Percentiles rank a stretch among this genome's conserved stretches.
Conservation (phyloP, 2,113 vertebrate species). For the Eurypyga helias region DNA sequence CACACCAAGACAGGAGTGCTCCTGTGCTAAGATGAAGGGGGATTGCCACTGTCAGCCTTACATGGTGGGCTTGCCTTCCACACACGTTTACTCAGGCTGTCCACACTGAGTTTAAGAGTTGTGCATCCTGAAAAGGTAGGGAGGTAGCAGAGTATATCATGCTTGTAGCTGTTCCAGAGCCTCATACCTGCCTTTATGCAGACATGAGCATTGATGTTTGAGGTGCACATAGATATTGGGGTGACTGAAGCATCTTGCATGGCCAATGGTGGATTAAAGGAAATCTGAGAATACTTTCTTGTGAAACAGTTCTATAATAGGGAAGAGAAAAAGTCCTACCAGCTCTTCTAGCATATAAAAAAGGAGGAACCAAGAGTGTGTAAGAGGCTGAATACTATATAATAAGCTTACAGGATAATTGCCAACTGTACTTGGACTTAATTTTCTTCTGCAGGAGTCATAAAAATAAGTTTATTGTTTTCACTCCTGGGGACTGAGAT, state of each 20-base stretch:
- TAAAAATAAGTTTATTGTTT: conserved; percentile 40
- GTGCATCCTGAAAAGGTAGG: background rate
- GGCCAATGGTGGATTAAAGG: background rate
- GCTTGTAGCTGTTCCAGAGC: background rate
- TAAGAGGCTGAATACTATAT: background rate
- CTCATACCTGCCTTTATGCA: background rate
- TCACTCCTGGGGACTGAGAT: background rate
- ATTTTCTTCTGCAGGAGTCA: conserved; percentile 16
- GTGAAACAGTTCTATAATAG: background rate
- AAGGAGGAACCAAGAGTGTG: background rate
- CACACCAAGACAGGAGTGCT: background rate
- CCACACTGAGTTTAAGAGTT: background rate
- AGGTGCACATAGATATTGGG: accelerated
- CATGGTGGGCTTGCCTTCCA: background rate
- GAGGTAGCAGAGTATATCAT: background rate
- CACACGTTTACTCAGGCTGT: background rate
- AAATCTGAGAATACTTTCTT: background rate
- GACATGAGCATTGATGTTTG: background rate
- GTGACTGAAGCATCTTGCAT: background rate
- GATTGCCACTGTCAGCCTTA: background rate
- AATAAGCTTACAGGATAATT: conserved; percentile 35
- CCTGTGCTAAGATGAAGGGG: background rate
- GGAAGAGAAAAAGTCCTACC: background rate
- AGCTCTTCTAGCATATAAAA: background rate
- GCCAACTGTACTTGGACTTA: background rate